phyloP scores from a whole-genome alignment of 1,140 invertebrate genomes.

The Lordiphosa clarofinis region DNA sequence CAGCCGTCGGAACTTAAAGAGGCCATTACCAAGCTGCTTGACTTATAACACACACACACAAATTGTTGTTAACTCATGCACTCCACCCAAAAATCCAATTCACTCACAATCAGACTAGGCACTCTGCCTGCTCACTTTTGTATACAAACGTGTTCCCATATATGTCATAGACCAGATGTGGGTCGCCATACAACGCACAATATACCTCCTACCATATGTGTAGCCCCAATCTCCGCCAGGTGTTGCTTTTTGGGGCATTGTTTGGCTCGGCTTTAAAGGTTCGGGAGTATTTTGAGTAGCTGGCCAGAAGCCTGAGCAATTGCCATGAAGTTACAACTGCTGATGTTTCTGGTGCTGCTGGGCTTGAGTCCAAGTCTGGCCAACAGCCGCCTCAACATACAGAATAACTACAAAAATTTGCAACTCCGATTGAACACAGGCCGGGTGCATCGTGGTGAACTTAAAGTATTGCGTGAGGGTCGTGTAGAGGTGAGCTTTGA shows the following conservation, averaged over 20 bases:
- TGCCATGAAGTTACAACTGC: slow-evolving; percentile 32
- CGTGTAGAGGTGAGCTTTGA: slow-evolving; percentile 83
- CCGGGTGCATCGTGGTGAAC: neutral
- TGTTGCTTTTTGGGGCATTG: slow-evolving; percentile 37
- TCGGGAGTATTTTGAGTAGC: neutral
- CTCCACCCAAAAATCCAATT: slow-evolving; percentile 36
- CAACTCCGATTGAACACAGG: slow-evolving; percentile 43
- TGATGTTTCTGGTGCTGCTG: slow-evolving; percentile 15
- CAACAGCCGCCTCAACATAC: slow-evolving; percentile 33
- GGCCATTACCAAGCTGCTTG: slow-evolving; percentile 58
- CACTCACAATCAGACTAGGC: slow-evolving; percentile 39
- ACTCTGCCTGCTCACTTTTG: slow-evolving; percentile 53
- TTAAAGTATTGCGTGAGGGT: slow-evolving; percentile 38
- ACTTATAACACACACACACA: slow-evolving; percentile 53
- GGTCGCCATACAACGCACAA: slow-evolving; percentile 65
- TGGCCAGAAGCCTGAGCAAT: slow-evolving; percentile 13
- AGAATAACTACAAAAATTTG: slow-evolving; percentile 65
- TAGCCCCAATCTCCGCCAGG: slow-evolving; percentile 42
- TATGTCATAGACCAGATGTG: slow-evolving; percentile 37
- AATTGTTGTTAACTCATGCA: slow-evolving; percentile 46
- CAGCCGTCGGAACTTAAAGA: slow-evolving; percentile 80
- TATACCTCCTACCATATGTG: slow-evolving; percentile 55
- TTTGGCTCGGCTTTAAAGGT: slow-evolving; percentile 49
- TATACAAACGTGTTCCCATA: slow-evolving; percentile 35
- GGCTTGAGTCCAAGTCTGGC: slow-evolving; percentile 6